These are phyloP conservation scores for Patagioenas fasciata DNA, from an alignment of 2,113 vertebrate genomes.

Conservation along the genomic window DNA sequence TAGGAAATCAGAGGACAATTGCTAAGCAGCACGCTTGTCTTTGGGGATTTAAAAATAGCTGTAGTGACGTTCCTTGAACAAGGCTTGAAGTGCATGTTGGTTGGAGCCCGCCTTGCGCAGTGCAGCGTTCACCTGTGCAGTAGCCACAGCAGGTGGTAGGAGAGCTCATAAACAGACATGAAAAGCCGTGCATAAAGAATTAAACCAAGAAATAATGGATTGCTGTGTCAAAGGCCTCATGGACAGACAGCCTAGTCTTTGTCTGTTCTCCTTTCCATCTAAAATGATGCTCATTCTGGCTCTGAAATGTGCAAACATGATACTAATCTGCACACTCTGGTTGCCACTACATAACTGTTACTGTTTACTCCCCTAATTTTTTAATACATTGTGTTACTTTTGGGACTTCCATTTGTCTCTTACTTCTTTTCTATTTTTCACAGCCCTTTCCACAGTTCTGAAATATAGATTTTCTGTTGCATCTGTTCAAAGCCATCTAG, in stretches of 20 bases:
- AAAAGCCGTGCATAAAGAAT: too few relatives aligned
- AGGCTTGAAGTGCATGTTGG: accelerated
- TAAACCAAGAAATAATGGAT: too few relatives aligned
- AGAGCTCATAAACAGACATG: background rate
- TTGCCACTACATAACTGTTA: background rate
- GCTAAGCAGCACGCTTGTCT: background rate
- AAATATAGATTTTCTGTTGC: background rate
- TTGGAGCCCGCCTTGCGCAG: background rate
- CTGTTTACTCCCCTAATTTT: background rate
- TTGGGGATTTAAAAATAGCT: background rate
- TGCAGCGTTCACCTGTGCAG: background rate
- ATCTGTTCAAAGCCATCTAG: background rate
- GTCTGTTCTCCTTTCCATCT: background rate
- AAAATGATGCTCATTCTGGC: background rate
- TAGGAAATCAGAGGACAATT: background rate
- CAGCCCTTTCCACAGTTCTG: background rate
- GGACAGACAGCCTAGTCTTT: background rate
- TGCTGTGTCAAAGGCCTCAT: background rate
- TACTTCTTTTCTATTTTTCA: background rate
- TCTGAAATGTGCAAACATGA: background rate
- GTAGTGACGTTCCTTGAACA: background rate
- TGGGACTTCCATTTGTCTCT: background rate
- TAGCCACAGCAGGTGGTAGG: accelerated
- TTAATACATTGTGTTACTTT: background rate
- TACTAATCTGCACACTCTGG: background rate